Conservation (phyloP, 2,113 vertebrate genomes). For the Eulacestoma nigropectus region DNA sequence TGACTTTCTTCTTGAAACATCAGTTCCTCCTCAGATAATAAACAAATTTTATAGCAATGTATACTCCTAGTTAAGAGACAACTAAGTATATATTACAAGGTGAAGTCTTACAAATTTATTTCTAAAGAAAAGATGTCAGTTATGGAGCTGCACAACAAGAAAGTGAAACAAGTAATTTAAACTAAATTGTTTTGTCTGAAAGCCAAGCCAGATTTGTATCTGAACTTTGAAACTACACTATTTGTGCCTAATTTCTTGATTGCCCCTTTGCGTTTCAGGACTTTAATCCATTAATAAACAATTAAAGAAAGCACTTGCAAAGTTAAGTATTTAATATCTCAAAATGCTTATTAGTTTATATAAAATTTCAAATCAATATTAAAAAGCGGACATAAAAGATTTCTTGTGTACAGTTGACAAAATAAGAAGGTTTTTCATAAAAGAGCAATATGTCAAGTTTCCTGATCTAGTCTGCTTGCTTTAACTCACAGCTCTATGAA, state of each 20-base stretch:
- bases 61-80: background rate
- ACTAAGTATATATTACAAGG: background rate
- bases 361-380: background rate
- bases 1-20: background rate
- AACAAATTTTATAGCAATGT: background rate
- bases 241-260: background rate
- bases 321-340: background rate
- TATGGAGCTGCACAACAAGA: no score
- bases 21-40: background rate
- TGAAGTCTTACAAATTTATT: background rate
- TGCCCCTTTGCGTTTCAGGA: background rate
- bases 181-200: background rate
- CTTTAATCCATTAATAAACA: background rate
- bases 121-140: background rate
- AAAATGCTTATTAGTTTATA: background rate
- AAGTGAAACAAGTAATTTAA: background rate
- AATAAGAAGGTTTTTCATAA: background rate
- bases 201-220: background rate
- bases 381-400: background rate
- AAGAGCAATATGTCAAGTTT: background rate
- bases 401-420: background rate
- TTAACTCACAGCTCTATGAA: background rate
- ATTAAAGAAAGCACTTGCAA: background rate
- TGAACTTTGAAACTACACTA: background rate
- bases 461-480: background rate